Evolutionary conservation across 2,888 invertebrate genomes (phyloP).

Genomic region (Aporophyla lueneburgensis): DNA sequence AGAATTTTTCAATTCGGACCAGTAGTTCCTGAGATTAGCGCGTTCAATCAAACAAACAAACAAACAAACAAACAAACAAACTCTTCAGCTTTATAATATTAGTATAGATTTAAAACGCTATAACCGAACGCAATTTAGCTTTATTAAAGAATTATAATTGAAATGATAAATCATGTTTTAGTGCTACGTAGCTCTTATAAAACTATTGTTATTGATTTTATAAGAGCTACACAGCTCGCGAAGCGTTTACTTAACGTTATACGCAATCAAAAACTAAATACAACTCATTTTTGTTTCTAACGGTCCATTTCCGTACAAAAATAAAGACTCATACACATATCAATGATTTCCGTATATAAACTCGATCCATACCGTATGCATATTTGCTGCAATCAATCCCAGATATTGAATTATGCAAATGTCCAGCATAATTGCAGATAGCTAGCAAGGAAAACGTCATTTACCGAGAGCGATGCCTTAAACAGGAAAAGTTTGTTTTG

Average conservation of each 20-base stretch:
- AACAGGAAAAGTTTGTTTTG: conserved; percentile 73
- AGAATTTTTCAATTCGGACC: too few species aligned
- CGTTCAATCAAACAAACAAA: too few species aligned
- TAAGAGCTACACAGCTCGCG: neutral
- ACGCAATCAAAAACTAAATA: neutral
- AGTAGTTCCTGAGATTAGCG: too few species aligned
- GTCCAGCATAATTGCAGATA: conserved; percentile 45
- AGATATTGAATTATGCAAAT: conserved; percentile 57
- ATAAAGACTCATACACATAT: conserved; percentile 1
- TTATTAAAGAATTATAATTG: neutral
- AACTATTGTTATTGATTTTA: neutral
- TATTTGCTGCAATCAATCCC: conserved; percentile 39
- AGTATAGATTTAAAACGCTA: conserved; percentile 4
- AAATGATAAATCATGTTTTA: neutral
- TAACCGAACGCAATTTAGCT: neutral
- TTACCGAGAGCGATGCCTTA: conserved; percentile 64
- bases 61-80: too few species aligned
- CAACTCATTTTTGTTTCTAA: neutral
- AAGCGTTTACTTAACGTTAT: neutral
- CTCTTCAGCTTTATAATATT: too few species aligned
- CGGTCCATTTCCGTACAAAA: neutral
- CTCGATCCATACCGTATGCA: conserved; percentile 3
- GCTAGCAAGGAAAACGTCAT: conserved; percentile 56
- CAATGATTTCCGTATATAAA: conserved; percentile 2
- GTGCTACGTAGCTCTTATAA: neutral